A percentile compares a stretch with the other conserved stretches of the same genome.
Conservation (phyloP, 2,888 invertebrate species). For the Tachystola acroxantha region DNA sequence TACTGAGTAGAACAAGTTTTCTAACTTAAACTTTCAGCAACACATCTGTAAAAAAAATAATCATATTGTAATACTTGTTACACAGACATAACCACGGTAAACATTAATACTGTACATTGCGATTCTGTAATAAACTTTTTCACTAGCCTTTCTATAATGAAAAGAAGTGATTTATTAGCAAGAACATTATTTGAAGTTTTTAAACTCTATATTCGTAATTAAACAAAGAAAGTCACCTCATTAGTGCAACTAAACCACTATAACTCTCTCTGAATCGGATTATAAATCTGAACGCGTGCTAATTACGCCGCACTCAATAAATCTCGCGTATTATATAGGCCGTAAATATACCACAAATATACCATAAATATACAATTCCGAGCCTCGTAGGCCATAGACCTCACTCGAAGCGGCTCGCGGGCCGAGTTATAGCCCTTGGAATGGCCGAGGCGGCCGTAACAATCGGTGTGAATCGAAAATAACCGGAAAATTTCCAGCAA, state of each 20-base stretch:
- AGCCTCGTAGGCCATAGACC: slow-evolving; percentile 66
- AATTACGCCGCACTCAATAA: slow-evolving; percentile 66
- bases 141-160: no score
- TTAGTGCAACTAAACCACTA: slow-evolving; percentile 28
- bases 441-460: slow-evolving; percentile 55
- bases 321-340: slow-evolving; percentile 62
- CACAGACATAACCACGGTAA: no score
- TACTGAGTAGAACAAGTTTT: no score
- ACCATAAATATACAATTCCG: slow-evolving; percentile 56
- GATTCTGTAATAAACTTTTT: no score
- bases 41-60: no score
- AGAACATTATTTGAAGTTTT: no score
- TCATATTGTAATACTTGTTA: no score
- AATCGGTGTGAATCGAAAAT: slow-evolving; percentile 74
- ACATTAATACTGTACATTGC: no score
- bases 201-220: no score
- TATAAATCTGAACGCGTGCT: slow-evolving; percentile 58
- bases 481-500: slow-evolving; percentile 73
- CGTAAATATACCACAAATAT: slow-evolving; percentile 63
- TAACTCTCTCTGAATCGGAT: slow-evolving; percentile 24
- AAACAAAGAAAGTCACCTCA: slow-evolving; percentile 34
- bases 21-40: no score
- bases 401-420: slow-evolving; percentile 57
- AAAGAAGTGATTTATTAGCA: no score
- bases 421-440: slow-evolving; percentile 58